Percentiles rank a stretch among this genome's conserved stretches.
phyloP scores from a whole-genome alignment of 1,140 invertebrate species.

The Galendromus occidentalis region DNA sequence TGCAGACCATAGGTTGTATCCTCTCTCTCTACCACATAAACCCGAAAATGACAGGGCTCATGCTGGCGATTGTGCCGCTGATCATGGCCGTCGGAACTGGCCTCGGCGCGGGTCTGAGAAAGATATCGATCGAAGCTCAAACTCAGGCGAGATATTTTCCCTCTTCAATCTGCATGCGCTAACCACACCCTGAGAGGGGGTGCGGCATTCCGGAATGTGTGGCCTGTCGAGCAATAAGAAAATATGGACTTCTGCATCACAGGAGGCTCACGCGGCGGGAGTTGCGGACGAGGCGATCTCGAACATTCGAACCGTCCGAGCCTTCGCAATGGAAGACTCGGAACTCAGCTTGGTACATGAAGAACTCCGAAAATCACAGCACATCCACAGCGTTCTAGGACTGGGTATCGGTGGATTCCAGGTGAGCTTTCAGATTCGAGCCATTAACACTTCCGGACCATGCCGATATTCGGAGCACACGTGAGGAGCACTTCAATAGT shows the following conservation, averaged over 20 bases:
- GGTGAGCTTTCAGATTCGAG: too few relatives aligned
- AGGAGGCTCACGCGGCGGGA: slow-evolving; percentile 58
- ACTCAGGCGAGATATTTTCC: slow-evolving; percentile 37
- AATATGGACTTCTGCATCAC: slow-evolving; percentile 14
- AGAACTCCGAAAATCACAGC: background rate
- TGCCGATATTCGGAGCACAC: too few relatives aligned
- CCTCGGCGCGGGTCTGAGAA: slow-evolving; percentile 47
- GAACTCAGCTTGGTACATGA: background rate
- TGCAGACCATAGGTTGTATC: slow-evolving; percentile 49
- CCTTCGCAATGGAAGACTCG: slow-evolving; percentile 73
- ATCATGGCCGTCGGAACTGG: slow-evolving; percentile 53
- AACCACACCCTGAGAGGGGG: too few relatives aligned
- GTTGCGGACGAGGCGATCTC: slow-evolving; percentile 77
- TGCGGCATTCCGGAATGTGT: too few relatives aligned
- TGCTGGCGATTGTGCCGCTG: slow-evolving; percentile 55
- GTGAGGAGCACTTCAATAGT: too few relatives aligned
- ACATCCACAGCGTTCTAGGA: background rate
- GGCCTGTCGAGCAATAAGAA: too few relatives aligned
- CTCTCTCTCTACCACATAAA: slow-evolving; percentile 59
- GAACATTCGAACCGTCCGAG: slow-evolving; percentile 71
- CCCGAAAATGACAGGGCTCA: slow-evolving; percentile 60
- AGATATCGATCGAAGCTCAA: slow-evolving; percentile 51
- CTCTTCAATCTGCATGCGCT: background rate
- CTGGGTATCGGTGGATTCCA: background rate
- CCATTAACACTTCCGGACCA: too few relatives aligned